A percentile compares a stretch with the other conserved stretches of the same genome.
Evolutionary conservation across 2,113 vertebrate species (phyloP).

Genomic region (Monopterus albus): DNA sequence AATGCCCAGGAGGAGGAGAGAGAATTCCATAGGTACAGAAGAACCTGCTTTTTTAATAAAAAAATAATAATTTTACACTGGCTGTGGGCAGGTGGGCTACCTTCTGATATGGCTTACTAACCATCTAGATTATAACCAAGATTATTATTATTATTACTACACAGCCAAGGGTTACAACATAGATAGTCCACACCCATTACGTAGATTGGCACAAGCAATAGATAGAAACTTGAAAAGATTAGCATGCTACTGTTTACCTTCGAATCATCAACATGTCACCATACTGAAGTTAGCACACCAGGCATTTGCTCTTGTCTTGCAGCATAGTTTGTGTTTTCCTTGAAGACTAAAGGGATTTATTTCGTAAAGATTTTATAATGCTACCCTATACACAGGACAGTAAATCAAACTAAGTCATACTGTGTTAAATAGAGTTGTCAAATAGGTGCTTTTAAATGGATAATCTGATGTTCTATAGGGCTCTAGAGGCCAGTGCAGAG

Average conservation of each 20-base stretch:
- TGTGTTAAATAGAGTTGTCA: neutral
- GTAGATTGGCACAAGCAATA: too few relatives aligned
- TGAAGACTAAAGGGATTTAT: neutral
- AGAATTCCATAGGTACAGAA: slow-evolving; percentile 84
- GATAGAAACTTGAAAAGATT: too few relatives aligned
- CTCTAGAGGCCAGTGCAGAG: slow-evolving; percentile 78
- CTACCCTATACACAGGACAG: neutral
- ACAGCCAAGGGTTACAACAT: too few relatives aligned
- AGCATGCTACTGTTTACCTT: too few relatives aligned
- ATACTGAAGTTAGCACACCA: neutral
- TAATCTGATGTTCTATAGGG: slow-evolving; percentile 70
- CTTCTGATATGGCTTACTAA: too few relatives aligned
- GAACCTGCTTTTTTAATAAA: too few relatives aligned
- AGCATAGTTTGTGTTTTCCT: neutral
- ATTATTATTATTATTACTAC: too few relatives aligned
- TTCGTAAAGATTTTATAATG: neutral
- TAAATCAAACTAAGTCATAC: neutral
- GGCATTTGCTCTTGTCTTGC: neutral
- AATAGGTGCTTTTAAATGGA: neutral
- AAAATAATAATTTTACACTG: too few relatives aligned
- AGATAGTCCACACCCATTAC: too few relatives aligned
- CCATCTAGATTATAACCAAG: too few relatives aligned
- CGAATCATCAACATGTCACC: too few relatives aligned
- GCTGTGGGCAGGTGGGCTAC: too few relatives aligned
- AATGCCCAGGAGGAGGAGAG: slow-evolving; percentile 77